Conservation (phyloP, 2,797 vertebrate species). For the Pseudopleuronectes americanus region DNA sequence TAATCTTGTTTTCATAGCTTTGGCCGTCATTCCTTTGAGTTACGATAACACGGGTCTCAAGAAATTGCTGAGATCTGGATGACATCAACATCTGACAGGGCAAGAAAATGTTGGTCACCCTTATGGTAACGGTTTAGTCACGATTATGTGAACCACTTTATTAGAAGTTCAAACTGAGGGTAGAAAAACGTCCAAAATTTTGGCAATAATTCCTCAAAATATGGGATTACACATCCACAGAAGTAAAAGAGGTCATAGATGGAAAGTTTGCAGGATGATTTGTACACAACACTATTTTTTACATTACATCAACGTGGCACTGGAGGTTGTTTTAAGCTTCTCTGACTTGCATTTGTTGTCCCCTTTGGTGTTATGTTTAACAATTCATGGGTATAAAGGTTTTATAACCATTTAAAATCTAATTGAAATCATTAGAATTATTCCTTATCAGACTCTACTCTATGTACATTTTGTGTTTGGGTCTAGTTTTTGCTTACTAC, state of each 20-base stretch:
- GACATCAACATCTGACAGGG: background rate
- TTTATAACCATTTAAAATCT: background rate
- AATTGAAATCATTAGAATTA: background rate
- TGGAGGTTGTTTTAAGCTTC: background rate
- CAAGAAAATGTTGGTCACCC: background rate
- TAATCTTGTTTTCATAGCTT: slow-evolving; percentile 1
- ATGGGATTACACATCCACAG: background rate
- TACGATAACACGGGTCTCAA: background rate
- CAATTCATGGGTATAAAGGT: background rate
- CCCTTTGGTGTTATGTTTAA: background rate
- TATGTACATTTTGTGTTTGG: background rate
- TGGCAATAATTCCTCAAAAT: background rate
- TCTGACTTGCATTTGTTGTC: background rate
- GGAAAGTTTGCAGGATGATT: background rate
- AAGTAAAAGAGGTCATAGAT: background rate
- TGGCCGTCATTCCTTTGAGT: background rate
- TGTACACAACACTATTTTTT: too few species aligned
- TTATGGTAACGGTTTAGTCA: background rate
- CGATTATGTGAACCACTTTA: background rate
- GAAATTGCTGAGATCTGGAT: background rate
- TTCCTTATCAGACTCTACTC: background rate
- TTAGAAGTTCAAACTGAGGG: background rate
- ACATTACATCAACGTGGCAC: too few species aligned
- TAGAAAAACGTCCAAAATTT: too few species aligned
- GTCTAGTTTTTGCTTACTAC: background rate